Evolutionary conservation across 2,797 vertebrate species (phyloP).

Genomic region (Ficedula albicollis): DNA sequence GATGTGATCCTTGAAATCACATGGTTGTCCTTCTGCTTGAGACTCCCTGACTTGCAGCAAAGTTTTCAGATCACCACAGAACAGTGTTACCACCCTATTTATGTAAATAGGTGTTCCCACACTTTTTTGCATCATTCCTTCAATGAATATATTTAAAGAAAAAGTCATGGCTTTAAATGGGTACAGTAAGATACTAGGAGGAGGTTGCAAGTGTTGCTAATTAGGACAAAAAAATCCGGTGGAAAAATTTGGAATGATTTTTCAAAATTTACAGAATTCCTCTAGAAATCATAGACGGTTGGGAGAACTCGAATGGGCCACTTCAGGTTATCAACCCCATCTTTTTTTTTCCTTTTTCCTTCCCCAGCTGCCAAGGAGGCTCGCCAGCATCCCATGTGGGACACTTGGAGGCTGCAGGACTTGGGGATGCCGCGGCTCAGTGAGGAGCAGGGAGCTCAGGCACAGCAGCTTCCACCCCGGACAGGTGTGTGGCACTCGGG

Average conservation of each 20-base stretch:
- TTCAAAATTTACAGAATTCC: neutral
- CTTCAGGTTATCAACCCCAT: rapidly evolving
- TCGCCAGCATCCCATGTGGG: rapidly evolving
- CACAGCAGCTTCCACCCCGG: neutral
- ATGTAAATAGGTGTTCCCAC: neutral
- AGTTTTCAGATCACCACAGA: neutral
- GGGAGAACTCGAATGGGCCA: neutral
- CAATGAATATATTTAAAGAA: neutral
- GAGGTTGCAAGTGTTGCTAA: neutral
- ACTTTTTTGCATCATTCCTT: neutral
- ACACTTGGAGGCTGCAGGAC: too few relatives aligned
- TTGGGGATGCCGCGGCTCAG: neutral
- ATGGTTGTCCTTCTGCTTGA: neutral
- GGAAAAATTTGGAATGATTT: neutral
- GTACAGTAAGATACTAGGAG: neutral
- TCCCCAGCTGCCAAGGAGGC: neutral
- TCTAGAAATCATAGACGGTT: neutral
- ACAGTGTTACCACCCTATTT: neutral
- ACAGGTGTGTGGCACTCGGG: rapidly evolving
- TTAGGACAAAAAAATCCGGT: neutral
- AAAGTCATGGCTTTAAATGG: neutral
- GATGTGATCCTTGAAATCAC: neutral
- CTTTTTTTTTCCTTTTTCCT: neutral
- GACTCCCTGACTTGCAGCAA: neutral
- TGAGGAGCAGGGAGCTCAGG: rapidly evolving